Conservation (phyloP, 2,797 vertebrate species). For the Brotula barbata region DNA sequence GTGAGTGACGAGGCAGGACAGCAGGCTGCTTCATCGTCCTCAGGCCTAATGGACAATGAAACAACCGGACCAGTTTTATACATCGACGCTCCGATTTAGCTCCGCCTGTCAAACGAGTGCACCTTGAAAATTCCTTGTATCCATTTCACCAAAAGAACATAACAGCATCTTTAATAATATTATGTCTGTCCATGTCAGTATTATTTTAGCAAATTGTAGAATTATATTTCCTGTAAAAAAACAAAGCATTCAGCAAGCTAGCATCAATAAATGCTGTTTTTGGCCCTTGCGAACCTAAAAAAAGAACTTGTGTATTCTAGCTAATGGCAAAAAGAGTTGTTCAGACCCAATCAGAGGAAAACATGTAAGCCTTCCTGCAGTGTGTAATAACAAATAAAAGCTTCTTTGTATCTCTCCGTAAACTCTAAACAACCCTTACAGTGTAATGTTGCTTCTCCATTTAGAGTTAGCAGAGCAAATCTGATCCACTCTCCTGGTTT, state of each 20-base stretch:
- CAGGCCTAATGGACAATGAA: constrained; percentile 18
- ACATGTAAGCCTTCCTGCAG: too few species aligned
- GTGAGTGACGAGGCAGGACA: constrained; percentile 43
- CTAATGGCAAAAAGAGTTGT: background rate
- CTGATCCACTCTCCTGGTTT: constrained; percentile 11
- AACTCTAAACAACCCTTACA: background rate
- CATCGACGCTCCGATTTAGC: constrained; percentile 7
- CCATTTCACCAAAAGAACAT: constrained; percentile 6
- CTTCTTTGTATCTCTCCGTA: background rate
- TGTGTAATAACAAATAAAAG: too few species aligned
- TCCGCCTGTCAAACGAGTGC: background rate
- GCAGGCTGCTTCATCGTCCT: constrained; percentile 22
- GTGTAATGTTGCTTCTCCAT: constrained; percentile 1
- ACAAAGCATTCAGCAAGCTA: background rate
- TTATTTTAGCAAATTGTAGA: constrained; percentile 9
- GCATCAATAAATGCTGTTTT: background rate
- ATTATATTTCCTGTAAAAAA: constrained; percentile 11
- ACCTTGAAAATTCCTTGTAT: background rate
- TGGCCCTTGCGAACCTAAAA: background rate
- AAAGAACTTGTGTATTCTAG: background rate
- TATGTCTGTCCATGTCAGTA: constrained; percentile 1
- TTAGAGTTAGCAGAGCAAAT: background rate
- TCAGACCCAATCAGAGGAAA: background rate
- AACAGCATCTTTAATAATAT: background rate
- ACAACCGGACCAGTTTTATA: constrained; percentile 11